Evolutionary conservation across 1,140 invertebrate species (phyloP).

Genomic region (Oncopeltus fasciatus): DNA sequence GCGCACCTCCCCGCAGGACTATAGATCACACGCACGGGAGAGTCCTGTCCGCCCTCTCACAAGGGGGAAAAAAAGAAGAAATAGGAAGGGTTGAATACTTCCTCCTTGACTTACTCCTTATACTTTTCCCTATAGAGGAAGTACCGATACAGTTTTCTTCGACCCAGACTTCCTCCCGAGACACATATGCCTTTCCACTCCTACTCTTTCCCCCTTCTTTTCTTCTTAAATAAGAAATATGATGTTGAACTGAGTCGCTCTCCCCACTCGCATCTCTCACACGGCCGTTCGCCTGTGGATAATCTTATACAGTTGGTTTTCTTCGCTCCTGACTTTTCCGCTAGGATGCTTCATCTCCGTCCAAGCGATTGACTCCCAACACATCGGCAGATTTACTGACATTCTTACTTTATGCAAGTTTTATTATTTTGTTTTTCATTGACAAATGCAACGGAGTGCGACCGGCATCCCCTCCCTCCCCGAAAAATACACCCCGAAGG

Average conservation of each 20-base stretch:
- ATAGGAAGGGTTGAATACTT: not conserved
- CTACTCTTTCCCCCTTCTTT: not conserved
- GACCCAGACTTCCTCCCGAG: not conserved
- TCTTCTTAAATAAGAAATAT: not conserved
- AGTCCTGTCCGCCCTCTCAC: too few relatives aligned
- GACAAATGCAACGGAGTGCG: too few relatives aligned
- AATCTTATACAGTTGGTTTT: not conserved
- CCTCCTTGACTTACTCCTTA: not conserved
- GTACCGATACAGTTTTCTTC: not conserved
- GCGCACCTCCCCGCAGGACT: too few relatives aligned
- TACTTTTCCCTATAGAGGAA: not conserved
- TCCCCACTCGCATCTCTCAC: not conserved
- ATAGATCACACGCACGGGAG: too few relatives aligned
- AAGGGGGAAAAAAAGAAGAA: not conserved
- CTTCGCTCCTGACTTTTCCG: not conserved
- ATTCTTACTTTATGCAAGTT: too few relatives aligned
- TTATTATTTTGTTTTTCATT: too few relatives aligned
- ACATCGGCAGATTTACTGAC: too few relatives aligned
- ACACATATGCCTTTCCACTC: not conserved
- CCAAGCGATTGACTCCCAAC: too few relatives aligned
- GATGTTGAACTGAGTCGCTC: not conserved
- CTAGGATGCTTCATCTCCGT: not conserved
- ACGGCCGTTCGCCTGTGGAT: not conserved
- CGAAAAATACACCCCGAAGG: too few relatives aligned
- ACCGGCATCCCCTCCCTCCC: too few relatives aligned